Evolutionary conservation across 2,888 invertebrate species (phyloP), one percentile per base, ranked within the genome.

Genomic region (Yponomeuta cagnagella): DNA sequence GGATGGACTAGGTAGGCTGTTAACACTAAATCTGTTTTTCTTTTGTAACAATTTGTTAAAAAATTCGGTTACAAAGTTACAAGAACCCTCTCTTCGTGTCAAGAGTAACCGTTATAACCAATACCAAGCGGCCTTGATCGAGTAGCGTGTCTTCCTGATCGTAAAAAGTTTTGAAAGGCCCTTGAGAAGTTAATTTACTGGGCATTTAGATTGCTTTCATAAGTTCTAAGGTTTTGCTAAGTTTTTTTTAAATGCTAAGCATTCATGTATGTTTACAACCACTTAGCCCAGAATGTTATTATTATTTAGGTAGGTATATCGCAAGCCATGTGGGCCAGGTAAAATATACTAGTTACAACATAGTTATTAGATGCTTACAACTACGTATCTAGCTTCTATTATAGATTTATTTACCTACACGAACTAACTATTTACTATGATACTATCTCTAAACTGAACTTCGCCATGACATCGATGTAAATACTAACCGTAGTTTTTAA

Each of bases 401-500:
- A 33, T 33, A 33, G 33, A 33, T 33, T 43, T 43, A 43, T 43
- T 43, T 43, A 43, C 43, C 8, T 43, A 5, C 43, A 43, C 43
- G 8, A 43, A 43, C 43, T 43, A 43, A 43, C 43, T 43, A 8
- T 8, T 43, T 43, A 43, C 43, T 8, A 43, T 43, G 43, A 43
- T 5, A 58, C 12, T 58, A 52, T 52, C 52, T 58, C 52, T 15
- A 15, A 15, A 58, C 52, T 5, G 5, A 58, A 12, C 15, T 58
- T 15, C 52, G 52, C 52, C 15, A 58, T 58, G 52, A 58, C 15
- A 23, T 8, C 65, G 63, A 43, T 72, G 70, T 72, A 72, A 68
- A 72, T 72, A 72, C 68, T 69, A 52, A 65, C 68, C 65, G 64
- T 69, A 66, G 43, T 33, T 67, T 69, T 43, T 71, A 71, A 67